Conservation (phyloP, 2,113 vertebrate genomes). For the Eclectus roratus region DNA sequence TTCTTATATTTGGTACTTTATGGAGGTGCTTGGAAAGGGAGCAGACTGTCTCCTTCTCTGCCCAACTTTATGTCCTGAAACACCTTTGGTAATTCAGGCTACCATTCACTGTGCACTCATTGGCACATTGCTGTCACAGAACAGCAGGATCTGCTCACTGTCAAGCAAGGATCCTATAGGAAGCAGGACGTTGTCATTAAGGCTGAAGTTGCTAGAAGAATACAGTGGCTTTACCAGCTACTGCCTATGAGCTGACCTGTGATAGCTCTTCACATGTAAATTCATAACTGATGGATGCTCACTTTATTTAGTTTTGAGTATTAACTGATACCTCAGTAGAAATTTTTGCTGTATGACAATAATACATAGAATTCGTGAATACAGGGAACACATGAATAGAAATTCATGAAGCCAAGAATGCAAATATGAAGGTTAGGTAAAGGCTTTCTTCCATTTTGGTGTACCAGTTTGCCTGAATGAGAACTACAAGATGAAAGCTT, state of each 20-base stretch:
- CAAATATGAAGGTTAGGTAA: neutral
- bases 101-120: neutral
- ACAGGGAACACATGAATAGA: too few relatives aligned
- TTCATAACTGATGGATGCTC: neutral
- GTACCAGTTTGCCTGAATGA: neutral
- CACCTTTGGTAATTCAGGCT: neutral
- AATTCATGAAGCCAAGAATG: neutral
- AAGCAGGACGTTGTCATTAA: neutral
- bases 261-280: accelerated
- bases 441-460: neutral
- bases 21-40: neutral
- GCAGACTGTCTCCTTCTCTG: neutral
- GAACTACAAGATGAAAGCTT: neutral
- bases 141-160: neutral
- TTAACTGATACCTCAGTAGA: neutral
- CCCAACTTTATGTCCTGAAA: neutral
- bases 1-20: neutral
- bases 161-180: neutral
- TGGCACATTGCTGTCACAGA: neutral
- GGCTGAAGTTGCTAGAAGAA: neutral
- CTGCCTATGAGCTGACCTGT: neutral
- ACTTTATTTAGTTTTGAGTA: neutral
- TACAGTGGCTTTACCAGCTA: neutral
- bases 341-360: neutral
- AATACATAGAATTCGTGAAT: too few relatives aligned